Evolutionary conservation across 2,888 invertebrate species (phyloP).

Genomic region (Leptopilina syphax): DNA sequence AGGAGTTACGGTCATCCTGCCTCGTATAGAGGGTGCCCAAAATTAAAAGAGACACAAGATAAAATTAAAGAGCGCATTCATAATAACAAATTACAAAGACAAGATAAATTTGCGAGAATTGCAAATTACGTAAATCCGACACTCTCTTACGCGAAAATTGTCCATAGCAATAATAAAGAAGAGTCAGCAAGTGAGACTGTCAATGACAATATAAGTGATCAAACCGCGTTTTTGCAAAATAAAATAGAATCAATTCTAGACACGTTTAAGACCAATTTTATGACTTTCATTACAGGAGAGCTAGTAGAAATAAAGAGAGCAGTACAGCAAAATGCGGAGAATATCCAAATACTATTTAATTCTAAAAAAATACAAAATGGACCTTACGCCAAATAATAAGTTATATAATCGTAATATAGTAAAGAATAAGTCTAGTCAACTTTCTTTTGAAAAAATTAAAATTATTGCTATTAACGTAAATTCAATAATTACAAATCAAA

Average conservation of each 20-base stretch:
- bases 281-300: background rate
- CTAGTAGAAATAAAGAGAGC: background rate
- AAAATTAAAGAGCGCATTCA: constrained; percentile 36
- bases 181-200: no score
- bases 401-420: background rate
- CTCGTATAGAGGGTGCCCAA: constrained; percentile 50
- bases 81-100: background rate
- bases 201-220: background rate
- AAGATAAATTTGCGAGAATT: background rate
- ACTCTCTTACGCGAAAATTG: background rate
- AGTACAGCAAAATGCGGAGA: background rate
- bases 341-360: background rate
- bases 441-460: background rate
- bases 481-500: background rate
- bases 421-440: background rate
- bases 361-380: background rate
- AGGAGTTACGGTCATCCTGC: background rate
- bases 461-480: no score
- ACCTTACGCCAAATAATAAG: background rate
- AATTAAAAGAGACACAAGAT: constrained; percentile 18
- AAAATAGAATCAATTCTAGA: background rate
- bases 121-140: background rate
- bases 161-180: background rate
- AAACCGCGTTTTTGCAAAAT: background rate
- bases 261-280: background rate